Percentiles rank a stretch among this genome's conserved stretches.
Conservation (phyloP, 2,113 vertebrate genomes). For the Siniperca knerii region DNA sequence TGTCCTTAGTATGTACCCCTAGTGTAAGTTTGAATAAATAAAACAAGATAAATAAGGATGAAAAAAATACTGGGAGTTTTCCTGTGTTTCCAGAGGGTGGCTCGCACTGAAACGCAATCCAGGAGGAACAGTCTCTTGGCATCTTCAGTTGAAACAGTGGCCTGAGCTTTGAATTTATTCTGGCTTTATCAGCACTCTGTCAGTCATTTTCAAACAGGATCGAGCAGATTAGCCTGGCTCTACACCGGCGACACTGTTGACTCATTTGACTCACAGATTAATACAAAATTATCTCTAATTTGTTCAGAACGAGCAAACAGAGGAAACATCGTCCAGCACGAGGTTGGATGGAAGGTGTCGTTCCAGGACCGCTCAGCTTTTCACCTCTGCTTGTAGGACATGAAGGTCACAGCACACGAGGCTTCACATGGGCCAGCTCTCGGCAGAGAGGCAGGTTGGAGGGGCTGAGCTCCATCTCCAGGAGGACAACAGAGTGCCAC, state of each 20-base stretch:
- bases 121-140: conserved; percentile 56
- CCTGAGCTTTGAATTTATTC: conserved; percentile 57
- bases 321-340: conserved; percentile 43
- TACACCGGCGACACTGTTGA: conserved; percentile 52
- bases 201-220: conserved; percentile 71
- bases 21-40: conserved; percentile 1
- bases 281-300: conserved; percentile 72
- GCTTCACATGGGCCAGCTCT: conserved; percentile 61
- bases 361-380: conserved; percentile 54
- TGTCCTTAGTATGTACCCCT: not conserved
- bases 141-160: conserved; percentile 57
- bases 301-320: conserved; percentile 51
- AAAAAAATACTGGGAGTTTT: not conserved
- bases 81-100: conserved; percentile 9
- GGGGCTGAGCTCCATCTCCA: conserved; percentile 68
- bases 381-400: conserved; percentile 76
- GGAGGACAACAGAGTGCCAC: conserved; percentile 74
- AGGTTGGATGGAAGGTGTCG: conserved; percentile 46
- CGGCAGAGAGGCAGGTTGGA: conserved; percentile 64
- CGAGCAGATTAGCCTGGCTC: conserved; percentile 73
- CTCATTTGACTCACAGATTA: conserved; percentile 75
- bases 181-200: conserved; percentile 73
- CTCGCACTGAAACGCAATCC: conserved; percentile 31
- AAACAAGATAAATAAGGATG: not conserved
- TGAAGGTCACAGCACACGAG: conserved; percentile 71